Conservation (phyloP, 2,888 invertebrate genomes). For the Dicroscelio sp. region DNA sequence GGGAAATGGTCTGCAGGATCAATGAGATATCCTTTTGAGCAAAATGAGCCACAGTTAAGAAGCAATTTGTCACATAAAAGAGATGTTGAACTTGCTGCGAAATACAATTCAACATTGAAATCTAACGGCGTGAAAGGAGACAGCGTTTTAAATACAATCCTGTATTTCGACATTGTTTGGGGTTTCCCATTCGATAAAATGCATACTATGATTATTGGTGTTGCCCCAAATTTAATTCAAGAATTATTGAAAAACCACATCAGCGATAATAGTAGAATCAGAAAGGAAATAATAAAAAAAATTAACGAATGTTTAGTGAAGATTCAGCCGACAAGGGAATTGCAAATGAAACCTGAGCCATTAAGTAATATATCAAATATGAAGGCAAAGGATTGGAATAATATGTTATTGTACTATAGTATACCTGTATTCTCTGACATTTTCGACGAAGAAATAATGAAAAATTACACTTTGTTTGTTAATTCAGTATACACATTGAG, state of each 20-base stretch:
- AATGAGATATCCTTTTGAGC: conserved; percentile 34
- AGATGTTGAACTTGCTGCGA: conserved; percentile 3
- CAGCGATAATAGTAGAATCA: background rate
- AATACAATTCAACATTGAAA: conserved; percentile 36
- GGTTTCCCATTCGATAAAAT: conserved; percentile 59
- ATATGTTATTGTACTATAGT: conserved; percentile 44
- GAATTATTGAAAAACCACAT: conserved; percentile 18
- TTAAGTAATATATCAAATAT: conserved; percentile 1
- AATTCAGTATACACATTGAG: conserved; percentile 47
- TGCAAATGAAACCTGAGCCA: conserved; percentile 58
- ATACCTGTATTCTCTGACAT: conserved; percentile 41
- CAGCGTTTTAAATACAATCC: conserved; percentile 36
- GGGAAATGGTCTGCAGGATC: conserved; percentile 37
- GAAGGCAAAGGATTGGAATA: conserved; percentile 68
- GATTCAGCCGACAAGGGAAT: no score
- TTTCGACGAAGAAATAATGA: background rate
- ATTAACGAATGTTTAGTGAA: no score
- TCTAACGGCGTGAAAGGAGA: conserved; percentile 58
- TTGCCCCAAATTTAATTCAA: conserved; percentile 12
- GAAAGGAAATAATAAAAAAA: conserved; percentile 1
- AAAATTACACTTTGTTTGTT: conserved; percentile 17
- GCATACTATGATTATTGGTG: conserved; percentile 61
- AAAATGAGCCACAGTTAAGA: conserved; percentile 26
- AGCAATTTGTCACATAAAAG: conserved; percentile 19
- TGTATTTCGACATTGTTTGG: conserved; percentile 61